Evolutionary conservation across 2,888 invertebrate genomes (phyloP), one percentile per base, ranked within the genome.

Genomic region (Sphinx pinastri): DNA sequence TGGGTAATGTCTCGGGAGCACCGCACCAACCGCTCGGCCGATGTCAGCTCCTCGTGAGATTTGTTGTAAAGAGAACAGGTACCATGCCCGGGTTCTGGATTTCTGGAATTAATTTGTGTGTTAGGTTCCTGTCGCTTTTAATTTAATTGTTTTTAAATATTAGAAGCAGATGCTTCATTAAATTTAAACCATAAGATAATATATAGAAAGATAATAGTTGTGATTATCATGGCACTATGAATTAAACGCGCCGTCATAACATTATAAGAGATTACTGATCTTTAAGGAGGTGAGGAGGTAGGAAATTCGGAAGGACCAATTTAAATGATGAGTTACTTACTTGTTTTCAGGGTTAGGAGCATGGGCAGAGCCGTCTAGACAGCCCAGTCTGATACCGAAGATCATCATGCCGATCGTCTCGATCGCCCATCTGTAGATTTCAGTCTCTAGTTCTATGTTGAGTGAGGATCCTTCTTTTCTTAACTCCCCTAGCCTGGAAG

Each of bases 341-440:
- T 86, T 88, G 72, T 86, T 89, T 0, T 90, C 86, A 19, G 78
- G 74, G 67, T 19, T 63, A 6, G 60, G 1, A 12, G 47, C 19
- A 63, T 91, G 89, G 0, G 86, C 89, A 0, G 83, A 70, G 0
- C 92, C 94, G 4, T 90, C 87, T 45, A 94, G 77, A 70, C 94
- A 93, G n/a, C 93, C 94, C 3, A 93, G 82, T 3, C 94, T 78
- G 69, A 87, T 87, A 49, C 94, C 93, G 69, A 93, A 88, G 68
- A 91, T 79, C 84, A 92, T 81, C 76, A 89, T 83, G 0, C 92
- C 92, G 3, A 93, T 81, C 0, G 89, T 89, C 75, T 94, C 93
- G 68, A 92, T 77, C 0, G 93, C 90, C 93, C 93, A 94, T 1
- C 93, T 84, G 79, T 91, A 91, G 31, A 93, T 76, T 70, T 94